These are phyloP conservation scores for Pherbina coryleti DNA, from an alignment of 2,888 invertebrate genomes.

Conservation along the genomic window DNA sequence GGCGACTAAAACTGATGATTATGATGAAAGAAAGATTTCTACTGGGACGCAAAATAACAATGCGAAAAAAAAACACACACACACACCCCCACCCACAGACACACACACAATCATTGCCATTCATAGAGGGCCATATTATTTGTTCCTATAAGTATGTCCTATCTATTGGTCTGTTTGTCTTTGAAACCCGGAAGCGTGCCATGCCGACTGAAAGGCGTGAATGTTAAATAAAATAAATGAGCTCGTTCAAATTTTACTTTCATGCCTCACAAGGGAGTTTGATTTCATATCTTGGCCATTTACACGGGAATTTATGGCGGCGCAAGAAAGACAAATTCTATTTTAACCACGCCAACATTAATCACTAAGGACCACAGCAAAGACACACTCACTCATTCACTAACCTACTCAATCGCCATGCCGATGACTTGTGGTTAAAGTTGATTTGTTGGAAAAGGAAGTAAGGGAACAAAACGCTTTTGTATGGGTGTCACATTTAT, in stretches of 20 bases:
- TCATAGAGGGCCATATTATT: too few species aligned
- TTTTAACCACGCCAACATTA: conserved; percentile 26
- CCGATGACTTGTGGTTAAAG: background rate
- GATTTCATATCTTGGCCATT: conserved; percentile 25
- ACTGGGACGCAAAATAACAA: background rate
- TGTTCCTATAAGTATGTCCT: background rate
- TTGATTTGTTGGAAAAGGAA: too few species aligned
- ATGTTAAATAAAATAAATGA: conserved; percentile 30
- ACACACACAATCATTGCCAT: background rate
- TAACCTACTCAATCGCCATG: background rate
- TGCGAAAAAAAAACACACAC: too few species aligned
- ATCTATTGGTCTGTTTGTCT: background rate
- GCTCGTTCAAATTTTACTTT: conserved; percentile 29
- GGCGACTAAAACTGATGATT: background rate
- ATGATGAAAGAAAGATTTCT: background rate
- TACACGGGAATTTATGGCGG: conserved; percentile 26
- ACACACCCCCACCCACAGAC: background rate
- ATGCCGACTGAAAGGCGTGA: conserved; percentile 19
- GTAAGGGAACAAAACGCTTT: too few species aligned
- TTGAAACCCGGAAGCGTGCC: conserved; percentile 2
- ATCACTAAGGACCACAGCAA: background rate
- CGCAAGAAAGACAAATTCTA: conserved; percentile 26
- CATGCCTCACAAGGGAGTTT: conserved; percentile 17
- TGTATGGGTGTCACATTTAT: too few species aligned
- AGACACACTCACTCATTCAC: background rate